phyloP scores from a whole-genome alignment of 2,888 invertebrate genomes.

The Choreutis nemorana region DNA sequence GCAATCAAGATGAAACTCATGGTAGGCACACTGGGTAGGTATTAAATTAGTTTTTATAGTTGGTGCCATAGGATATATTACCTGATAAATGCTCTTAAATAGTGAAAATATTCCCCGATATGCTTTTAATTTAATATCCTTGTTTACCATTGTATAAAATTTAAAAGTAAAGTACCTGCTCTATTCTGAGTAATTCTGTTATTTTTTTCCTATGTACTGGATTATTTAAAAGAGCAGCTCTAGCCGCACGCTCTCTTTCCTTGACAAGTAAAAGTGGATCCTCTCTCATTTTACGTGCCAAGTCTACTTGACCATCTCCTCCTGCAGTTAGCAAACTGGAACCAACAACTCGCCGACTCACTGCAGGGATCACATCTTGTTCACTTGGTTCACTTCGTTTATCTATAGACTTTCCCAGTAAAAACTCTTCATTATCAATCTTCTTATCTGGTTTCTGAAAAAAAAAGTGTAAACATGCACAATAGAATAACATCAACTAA shows the following conservation, averaged over 20 bases:
- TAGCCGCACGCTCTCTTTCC: slow-evolving; percentile 88
- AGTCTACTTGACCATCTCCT: slow-evolving; percentile 78
- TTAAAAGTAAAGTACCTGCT: slow-evolving; percentile 34
- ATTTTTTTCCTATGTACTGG: slow-evolving; percentile 90
- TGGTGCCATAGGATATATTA: too few relatives aligned
- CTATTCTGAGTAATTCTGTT: slow-evolving; percentile 76
- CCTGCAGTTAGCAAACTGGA: slow-evolving; percentile 50
- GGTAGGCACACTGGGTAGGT: too few relatives aligned
- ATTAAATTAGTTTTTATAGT: too few relatives aligned
- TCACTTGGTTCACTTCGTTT: slow-evolving; percentile 70
- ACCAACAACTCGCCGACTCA: slow-evolving; percentile 47
- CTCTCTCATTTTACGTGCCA: slow-evolving; percentile 88
- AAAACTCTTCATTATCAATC: slow-evolving; percentile 86
- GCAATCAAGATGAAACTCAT: too few relatives aligned
- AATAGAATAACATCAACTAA: background rate
- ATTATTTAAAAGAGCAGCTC: slow-evolving; percentile 86
- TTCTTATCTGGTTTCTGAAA: slow-evolving; percentile 66
- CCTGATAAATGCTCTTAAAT: too few relatives aligned
- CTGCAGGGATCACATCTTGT: slow-evolving; percentile 78
- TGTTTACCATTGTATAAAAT: slow-evolving; percentile 1
- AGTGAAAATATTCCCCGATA: too few relatives aligned
- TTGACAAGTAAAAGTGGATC: slow-evolving; percentile 92
- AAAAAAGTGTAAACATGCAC: slow-evolving; percentile 4
- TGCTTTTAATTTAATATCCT: too few relatives aligned
- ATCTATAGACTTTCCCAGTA: slow-evolving; percentile 83